Conservation (phyloP, 2,113 vertebrate species). For the Xerus inauris region DNA sequence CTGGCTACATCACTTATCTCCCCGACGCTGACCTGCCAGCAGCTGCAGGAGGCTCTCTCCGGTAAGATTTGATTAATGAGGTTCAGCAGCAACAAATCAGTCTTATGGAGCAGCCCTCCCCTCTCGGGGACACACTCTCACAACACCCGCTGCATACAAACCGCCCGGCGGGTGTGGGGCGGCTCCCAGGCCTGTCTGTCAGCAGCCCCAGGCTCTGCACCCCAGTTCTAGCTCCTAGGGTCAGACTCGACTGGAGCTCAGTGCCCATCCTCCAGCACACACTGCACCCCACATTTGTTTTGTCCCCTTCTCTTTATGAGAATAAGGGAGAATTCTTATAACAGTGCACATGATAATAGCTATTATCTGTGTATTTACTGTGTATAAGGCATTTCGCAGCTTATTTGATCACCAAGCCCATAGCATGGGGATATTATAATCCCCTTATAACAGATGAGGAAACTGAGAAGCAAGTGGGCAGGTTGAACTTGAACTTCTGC, state of each 20-base stretch:
- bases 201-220: background rate
- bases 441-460: constrained; percentile 41
- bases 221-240: background rate
- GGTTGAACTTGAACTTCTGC: background rate
- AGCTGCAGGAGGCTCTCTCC: constrained; percentile 74
- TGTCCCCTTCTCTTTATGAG: background rate
- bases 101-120: constrained; percentile 70
- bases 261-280: background rate
- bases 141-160: constrained; percentile 70
- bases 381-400: background rate
- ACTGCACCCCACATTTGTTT: background rate
- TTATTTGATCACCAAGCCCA: background rate
- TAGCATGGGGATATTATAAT: background rate
- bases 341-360: background rate
- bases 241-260: background rate
- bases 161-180: constrained; percentile 54
- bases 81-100: constrained; percentile 81
- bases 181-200: constrained; percentile 29
- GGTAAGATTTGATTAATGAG: constrained; percentile 81
- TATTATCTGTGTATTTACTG: background rate
- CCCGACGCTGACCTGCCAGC: constrained; percentile 77
- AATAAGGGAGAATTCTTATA: background rate
- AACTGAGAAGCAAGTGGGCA: background rate
- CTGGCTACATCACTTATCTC: constrained; percentile 78
- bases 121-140: constrained; percentile 30